Evolutionary conservation across 2,888 invertebrate species (phyloP), one percentile per base, ranked within the genome.

Genomic region (Cosmia trapezina): DNA sequence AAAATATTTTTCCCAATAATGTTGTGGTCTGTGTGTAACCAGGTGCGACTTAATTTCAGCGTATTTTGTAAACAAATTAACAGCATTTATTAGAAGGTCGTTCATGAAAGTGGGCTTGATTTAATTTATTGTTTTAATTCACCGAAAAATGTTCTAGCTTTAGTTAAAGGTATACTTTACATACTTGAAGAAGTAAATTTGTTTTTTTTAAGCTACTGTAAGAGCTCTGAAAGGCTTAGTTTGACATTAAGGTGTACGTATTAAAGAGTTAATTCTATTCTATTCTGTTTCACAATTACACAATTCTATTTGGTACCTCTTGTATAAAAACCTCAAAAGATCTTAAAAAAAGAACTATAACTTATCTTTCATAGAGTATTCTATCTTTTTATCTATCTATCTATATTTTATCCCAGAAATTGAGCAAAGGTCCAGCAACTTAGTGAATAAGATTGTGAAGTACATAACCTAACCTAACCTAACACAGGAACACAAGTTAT

Each of bases 51-150:
- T 33, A 74, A 28, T 19, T 56, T 49, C n/a, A 56, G 33, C 12
- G 64, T 37, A 57, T 57, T 59, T 73, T 69, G 28, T 67, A 66
- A 47, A 81, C 59, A 67, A 63, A 60, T 63, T 68, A 54, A 43
- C 37, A 19, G 17, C 7, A 49, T 73, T 56, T 66, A 57, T 61
- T 41, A 45, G 9, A 9, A 47, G 59, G 49, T 51, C 28, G 11
- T 80, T 60, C n/a, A 37, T 45, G 49, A 80, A 76, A 65, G n/a
- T 64, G 51, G 49, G 41, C 49, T 33, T 7, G 4, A 68, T 61
- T 45, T 17, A 65, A 49, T 69, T 49, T 53, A 76, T 76, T 37
- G 61, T 49, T 57, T 53, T 45, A 57, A 65, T 75, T 72, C 17
- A 56, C 17, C 9, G 17, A 8, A 6, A 6, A 22, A n/a, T 45